Base-by-base conservation (phyloP, 2,113 vertebrate genomes). In the Bambusicola thoracicus region DNA sequence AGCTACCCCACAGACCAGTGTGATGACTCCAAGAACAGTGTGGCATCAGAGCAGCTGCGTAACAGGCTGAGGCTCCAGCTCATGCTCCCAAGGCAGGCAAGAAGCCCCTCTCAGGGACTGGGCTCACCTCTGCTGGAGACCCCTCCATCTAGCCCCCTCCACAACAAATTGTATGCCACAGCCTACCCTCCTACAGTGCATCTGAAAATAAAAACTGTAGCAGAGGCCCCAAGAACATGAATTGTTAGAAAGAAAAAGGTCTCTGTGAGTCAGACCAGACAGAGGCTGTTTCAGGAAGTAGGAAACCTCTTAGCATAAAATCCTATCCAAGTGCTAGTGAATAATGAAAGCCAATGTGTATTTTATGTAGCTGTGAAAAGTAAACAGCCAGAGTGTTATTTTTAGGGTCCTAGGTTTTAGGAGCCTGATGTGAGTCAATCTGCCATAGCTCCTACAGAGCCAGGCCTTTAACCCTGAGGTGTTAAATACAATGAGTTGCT, bases 371-470 rank as follows among this genome's bases (percentile, higher is more conserved):
- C 58, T 44, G 27, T 68, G 65, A 82, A 94, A 90, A 91, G 24
- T 62, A 74, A 70, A 81, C 29, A 67, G 8, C 19, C 1, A 46
- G 69, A 56, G 83, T 25, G 74, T 38, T 93, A 61, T n/a, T 93
- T 96, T 93, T 81, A 81, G 86, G 58, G 20, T 86, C 20, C 30
- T 29, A n/a, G 53, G n/a, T 56, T 84, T 89, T 89, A 85, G 43
- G 30, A 94, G 19, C 29, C 72, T 90, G 85, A 25, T 74, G 55
- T 70, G 46, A 73, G n/a, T 90, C 90, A 89, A 81, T 92, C 63
- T 84, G 51, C 73, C 63, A 86, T 48, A 66, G 20, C 49, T 92
- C 49, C 87, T 80, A 24, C 76, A 36, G 44, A n/a, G 30, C 41
- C 72, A 85, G 72, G 24, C 80, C 40, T 80, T 59, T 74, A 82